A percentile compares a stretch with the other conserved stretches of the same genome.
Evolutionary conservation across 2,113 vertebrate genomes (phyloP).

Genomic region (Cepphus grylle): DNA sequence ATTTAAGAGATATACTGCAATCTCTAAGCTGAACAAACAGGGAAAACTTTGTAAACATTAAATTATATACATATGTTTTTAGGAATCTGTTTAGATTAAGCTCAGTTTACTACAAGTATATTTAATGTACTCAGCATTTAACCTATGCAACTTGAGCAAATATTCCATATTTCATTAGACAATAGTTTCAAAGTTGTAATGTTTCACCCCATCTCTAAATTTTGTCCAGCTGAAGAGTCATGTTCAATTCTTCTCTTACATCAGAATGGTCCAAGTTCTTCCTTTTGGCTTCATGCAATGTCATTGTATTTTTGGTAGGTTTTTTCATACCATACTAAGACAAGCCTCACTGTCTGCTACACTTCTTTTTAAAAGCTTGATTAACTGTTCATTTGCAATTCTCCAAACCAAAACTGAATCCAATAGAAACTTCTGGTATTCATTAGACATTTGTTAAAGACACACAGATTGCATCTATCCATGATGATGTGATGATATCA

Average conservation of each 20-base stretch:
- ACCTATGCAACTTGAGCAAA: not conserved
- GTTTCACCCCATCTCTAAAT: not conserved
- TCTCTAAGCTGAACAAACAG: not conserved
- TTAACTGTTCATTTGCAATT: too few relatives aligned
- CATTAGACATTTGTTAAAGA: too few relatives aligned
- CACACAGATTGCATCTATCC: too few relatives aligned
- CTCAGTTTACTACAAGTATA: not conserved
- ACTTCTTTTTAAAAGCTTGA: too few relatives aligned
- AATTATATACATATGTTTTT: not conserved
- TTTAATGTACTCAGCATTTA: not conserved
- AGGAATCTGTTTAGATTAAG: not conserved
- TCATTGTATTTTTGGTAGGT: not conserved
- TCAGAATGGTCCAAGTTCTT: not conserved
- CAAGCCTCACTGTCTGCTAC: too few relatives aligned
- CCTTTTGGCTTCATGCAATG: not conserved
- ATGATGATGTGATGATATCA: too few relatives aligned
- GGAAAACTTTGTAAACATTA: not conserved
- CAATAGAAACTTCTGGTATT: too few relatives aligned
- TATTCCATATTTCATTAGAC: not conserved
- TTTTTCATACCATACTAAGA: too few relatives aligned
- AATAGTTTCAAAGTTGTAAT: not conserved
- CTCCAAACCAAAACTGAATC: too few relatives aligned
- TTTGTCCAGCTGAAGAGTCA: not conserved
- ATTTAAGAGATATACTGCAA: not conserved
- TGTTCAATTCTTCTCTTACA: not conserved